Evolutionary conservation across 2,797 vertebrate species (phyloP).

Genomic region (Sebastes trivittatus): DNA sequence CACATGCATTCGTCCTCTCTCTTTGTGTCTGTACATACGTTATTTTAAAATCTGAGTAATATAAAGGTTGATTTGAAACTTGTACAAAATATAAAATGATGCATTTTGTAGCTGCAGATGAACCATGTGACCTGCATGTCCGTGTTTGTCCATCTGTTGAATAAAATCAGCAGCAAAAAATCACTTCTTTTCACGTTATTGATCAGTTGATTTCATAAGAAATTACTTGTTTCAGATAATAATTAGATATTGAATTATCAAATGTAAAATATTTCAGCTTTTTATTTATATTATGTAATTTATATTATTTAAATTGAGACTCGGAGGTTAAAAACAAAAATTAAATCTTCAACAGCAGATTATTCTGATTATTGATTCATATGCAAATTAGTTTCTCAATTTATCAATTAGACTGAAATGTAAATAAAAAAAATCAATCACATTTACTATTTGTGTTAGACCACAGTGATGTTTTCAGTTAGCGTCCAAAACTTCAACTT

Average conservation of each 20-base stretch:
- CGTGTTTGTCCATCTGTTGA: not conserved
- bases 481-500: too few species aligned
- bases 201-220: not conserved
- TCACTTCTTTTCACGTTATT: not conserved
- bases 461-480: too few species aligned
- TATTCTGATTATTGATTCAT: not conserved
- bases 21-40: conserved; percentile 9
- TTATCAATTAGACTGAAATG: too few species aligned
- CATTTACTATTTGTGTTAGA: too few species aligned
- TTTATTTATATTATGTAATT: not conserved
- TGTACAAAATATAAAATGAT: conserved; percentile 6
- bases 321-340: too few species aligned
- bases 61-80: conserved; percentile 18
- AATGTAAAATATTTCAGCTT: too few species aligned
- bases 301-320: not conserved
- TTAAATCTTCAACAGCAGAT: too few species aligned
- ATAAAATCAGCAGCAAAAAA: conserved; percentile 23
- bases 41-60: conserved; percentile 31
- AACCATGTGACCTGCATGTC: not conserved
- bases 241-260: not conserved
- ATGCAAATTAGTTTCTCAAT: not conserved
- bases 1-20: not conserved
- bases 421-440: too few species aligned
- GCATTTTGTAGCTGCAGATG: not conserved
- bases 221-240: not conserved